Base-by-base conservation (phyloP, 2,113 vertebrate species). In the Megalops atlanticus region DNA sequence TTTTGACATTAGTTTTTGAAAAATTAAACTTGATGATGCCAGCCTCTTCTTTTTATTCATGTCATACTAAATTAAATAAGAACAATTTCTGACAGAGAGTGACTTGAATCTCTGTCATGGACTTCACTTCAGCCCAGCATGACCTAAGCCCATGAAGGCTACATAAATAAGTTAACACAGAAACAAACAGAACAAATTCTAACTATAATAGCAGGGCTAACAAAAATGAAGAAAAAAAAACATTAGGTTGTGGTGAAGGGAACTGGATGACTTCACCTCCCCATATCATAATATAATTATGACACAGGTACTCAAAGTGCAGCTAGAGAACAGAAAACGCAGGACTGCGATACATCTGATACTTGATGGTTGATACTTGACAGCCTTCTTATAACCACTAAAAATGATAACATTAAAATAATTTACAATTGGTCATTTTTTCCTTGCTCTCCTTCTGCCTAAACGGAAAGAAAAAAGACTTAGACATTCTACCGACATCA, bases 21-120 rank as follows among this genome's bases (percentile, higher is more conserved):
- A 39, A 76, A 38, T 36, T 31, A 49, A 47, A 82, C 72, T 82
- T 78, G 75, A 75, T 72, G 16, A 47, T 33, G 43, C 43, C 41
- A 49, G 45, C 43, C 21, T 76, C 10, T 41, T 45, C 16, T 71
- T 71, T 71, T 71, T 31, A 36, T 71, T 71, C 35, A 36, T 36
- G 31, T 71, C 39, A 39, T n/a, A n/a, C n/a, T n/a, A n/a, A n/a
- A n/a, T n/a, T n/a, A n/a, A n/a, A n/a, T n/a, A 38, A 74, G 24
- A 24, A 21, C 24, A 76, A 24, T n/a, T 58, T 58, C n/a, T 58
- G 52, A 24, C 15, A 18, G 43, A 18, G 43, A 45, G 0, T 45
- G 43, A 14, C 14, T 45, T 45, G 14, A 14, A 45, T n/a, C n/a
- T n/a, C n/a, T n/a, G n/a, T n/a, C 43, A 10, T 45, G 43, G 43